phyloP scores from a whole-genome alignment of 2,888 invertebrate species.

The Cloeon dipterum region DNA sequence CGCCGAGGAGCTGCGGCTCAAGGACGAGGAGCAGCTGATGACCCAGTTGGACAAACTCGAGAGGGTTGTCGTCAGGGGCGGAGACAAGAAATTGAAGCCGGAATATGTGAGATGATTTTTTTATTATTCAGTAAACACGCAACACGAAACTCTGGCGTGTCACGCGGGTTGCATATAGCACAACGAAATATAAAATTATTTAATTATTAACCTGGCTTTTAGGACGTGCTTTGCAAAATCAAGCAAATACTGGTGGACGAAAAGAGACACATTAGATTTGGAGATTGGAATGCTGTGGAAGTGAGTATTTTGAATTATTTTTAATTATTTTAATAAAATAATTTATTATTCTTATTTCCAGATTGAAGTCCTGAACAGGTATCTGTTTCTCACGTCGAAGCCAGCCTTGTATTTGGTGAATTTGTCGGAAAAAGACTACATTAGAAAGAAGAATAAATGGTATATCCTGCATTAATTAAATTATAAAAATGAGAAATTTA shows the following conservation, averaged over 20 bases:
- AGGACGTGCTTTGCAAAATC: constrained; percentile 73
- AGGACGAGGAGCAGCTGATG: constrained; percentile 76
- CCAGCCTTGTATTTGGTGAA: constrained; percentile 95
- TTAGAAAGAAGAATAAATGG: constrained; percentile 98
- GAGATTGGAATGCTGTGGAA: constrained; percentile 81
- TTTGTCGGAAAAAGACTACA: constrained; percentile 92
- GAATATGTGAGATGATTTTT: constrained; percentile 54
- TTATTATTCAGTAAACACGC: no score
- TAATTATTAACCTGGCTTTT: no score
- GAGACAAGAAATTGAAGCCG: constrained; percentile 83
- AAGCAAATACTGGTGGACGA: constrained; percentile 65
- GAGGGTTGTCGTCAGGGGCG: constrained; percentile 54
- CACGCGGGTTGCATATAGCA: constrained; percentile 9
- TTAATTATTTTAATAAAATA: no score
- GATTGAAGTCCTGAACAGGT: constrained; percentile 91
- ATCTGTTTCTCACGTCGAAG: constrained; percentile 90
- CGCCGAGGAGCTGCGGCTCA: constrained; percentile 78
- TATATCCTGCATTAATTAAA: constrained; percentile 14
- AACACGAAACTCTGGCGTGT: background rate
- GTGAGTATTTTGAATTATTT: constrained; percentile 36
- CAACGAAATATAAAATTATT: no score
- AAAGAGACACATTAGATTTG: constrained; percentile 80
- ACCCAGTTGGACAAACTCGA: constrained; percentile 71
- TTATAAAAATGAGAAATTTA: background rate
- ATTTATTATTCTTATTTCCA: constrained; percentile 32